A percentile compares a stretch with the other conserved stretches of the same genome.
phyloP scores from a whole-genome alignment of 2,888 invertebrate species.

The Caenorhabditis zanzibari region DNA sequence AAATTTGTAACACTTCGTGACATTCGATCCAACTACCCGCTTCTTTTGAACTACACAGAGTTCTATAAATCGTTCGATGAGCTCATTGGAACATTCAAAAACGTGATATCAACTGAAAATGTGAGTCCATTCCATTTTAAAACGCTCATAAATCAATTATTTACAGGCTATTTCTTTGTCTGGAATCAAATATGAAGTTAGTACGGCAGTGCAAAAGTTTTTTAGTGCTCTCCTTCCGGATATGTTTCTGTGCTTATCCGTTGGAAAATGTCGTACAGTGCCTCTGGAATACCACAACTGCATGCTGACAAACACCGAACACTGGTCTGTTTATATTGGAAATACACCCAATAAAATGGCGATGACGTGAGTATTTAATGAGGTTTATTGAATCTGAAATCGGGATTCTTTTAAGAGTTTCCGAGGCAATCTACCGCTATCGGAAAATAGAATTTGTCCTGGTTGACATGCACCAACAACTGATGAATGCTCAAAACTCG shows the following conservation, averaged over 20 bases:
- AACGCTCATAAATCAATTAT: no score
- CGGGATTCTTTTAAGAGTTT: constrained; percentile 25
- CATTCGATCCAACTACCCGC: constrained; percentile 29
- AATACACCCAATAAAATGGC: constrained; percentile 54
- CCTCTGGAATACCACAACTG: constrained; percentile 51
- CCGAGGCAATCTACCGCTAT: constrained; percentile 56
- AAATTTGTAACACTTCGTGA: constrained; percentile 42
- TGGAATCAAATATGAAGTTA: constrained; percentile 50
- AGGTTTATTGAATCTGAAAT: not conserved
- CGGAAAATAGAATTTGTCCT: constrained; percentile 47
- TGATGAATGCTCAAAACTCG: constrained; percentile 46
- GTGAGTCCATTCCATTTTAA: not conserved
- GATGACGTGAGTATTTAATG: constrained; percentile 39
- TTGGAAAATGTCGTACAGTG: constrained; percentile 59
- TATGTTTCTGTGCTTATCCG: constrained; percentile 54
- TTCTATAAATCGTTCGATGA: constrained; percentile 24
- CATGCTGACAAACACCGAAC: constrained; percentile 34
- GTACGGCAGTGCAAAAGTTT: constrained; percentile 39
- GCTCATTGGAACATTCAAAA: constrained; percentile 28
- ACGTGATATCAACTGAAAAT: constrained; percentile 35
- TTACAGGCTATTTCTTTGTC: constrained; percentile 42
- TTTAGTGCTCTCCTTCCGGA: constrained; percentile 32
- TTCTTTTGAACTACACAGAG: constrained; percentile 39
- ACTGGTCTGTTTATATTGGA: constrained; percentile 57
- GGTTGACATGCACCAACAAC: constrained; percentile 55